Conservation (phyloP, 2,113 vertebrate species). For the Pluvialis apricaria region DNA sequence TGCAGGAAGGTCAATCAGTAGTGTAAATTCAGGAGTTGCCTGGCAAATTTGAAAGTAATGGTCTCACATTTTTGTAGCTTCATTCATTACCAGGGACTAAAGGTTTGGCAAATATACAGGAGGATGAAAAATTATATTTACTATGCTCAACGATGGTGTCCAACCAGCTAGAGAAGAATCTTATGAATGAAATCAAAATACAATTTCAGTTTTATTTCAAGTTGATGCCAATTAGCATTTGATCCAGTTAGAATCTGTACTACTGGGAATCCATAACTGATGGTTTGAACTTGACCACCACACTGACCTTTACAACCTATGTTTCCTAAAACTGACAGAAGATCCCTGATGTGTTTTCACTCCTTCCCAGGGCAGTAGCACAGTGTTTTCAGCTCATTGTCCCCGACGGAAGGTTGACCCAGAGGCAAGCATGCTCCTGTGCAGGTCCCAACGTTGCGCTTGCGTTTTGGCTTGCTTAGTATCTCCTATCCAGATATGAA, state of each 20-base stretch:
- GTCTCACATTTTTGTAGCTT: background rate
- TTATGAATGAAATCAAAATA: background rate
- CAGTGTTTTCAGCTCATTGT: background rate
- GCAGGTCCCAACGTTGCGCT: rapidly evolving
- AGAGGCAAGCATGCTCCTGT: background rate
- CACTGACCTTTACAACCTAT: background rate
- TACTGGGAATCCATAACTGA: background rate
- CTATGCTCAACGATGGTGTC: background rate
- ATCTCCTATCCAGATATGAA: background rate
- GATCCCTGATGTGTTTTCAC: background rate
- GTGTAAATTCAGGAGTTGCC: background rate
- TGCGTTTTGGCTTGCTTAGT: background rate
- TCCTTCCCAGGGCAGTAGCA: background rate
- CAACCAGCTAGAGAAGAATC: background rate
- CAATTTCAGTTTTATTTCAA: background rate
- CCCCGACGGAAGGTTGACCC: background rate
- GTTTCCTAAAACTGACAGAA: background rate
- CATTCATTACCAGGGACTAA: background rate
- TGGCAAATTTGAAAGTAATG: background rate
- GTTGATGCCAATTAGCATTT: background rate
- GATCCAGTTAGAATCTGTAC: background rate
- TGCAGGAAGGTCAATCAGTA: background rate
- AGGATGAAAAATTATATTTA: background rate
- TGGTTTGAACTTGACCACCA: background rate
- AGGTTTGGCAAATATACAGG: background rate